Evolutionary conservation across 2,888 invertebrate genomes (phyloP), one percentile per base, ranked within the genome.

Genomic region (Hemithea aestivaria): DNA sequence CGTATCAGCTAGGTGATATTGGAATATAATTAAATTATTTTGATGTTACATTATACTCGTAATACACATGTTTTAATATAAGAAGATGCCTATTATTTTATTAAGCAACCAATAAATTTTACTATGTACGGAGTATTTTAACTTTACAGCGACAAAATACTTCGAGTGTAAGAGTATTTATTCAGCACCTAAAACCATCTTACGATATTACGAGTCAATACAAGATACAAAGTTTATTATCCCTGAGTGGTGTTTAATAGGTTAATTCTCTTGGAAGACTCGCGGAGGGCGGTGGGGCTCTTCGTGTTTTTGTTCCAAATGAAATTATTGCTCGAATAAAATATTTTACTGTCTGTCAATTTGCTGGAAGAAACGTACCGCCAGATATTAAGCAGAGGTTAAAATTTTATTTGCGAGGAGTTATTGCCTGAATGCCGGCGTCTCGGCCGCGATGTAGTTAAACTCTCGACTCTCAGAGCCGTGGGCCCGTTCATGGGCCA

Each of bases 291-390:
- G 59, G 59, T 51, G 39, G 38, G 30, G 47, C 44, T 35, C 50
- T 58, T 57, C 62, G 76, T 81, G 84, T 84, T 83, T 83, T 87
- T 83, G 82, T 77, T 75, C 64, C 74, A 82, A 84, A 85, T 81
- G 72, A 83, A 85, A 82, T 87, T 85, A 87, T 82, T 77, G 73
- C 72, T 56, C 57, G 76, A 71, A 79, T 87, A 84, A 87, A 87
- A 87, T 85, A 85, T 84, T 87, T 87, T 83, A 87, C 75, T 74
- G 84, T 77, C 87, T 83, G 87, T 84, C 87, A 82, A 84, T 87
- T 85, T 77, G 68, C 62, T 62, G 66, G 70, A 71, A 73, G 72
- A 70, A 75, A 70, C 66, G 69, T 70, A 72, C 66, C 68, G 67
- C 54, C 59, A 66, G 84, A 82, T 82, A 83, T 84, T 84, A 83